Evolutionary conservation across 1,140 invertebrate species (phyloP).

Genomic region (Drosophila hydei): DNA sequence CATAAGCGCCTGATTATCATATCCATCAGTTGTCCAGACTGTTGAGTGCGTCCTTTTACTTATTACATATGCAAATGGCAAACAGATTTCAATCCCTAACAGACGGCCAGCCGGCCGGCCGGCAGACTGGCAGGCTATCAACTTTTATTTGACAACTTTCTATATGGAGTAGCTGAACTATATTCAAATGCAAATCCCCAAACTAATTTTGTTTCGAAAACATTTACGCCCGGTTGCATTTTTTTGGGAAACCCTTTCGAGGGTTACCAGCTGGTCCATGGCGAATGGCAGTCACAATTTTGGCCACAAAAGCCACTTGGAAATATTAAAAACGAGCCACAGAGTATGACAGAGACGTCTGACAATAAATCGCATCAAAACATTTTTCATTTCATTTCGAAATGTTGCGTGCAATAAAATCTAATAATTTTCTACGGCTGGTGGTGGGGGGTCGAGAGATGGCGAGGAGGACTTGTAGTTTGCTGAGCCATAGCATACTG

Average conservation of each 20-base stretch:
- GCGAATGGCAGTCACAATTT: conserved; percentile 49
- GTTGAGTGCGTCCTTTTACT: conserved; percentile 47
- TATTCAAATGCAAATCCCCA: conserved; percentile 80
- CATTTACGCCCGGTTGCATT: conserved; percentile 72
- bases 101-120: conserved; percentile 40
- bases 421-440: conserved; percentile 69
- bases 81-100: conserved; percentile 60
- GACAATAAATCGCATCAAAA: conserved; percentile 52
- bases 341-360: conserved; percentile 46
- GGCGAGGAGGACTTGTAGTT: conserved; percentile 12
- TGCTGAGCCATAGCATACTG: conserved; percentile 26
- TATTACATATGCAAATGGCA: conserved; percentile 78
- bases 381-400: conserved; percentile 71
- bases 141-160: conserved; percentile 66
- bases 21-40: conserved; percentile 45
- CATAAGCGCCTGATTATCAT: conserved; percentile 64
- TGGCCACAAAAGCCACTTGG: conserved; percentile 72
- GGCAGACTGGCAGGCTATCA: conserved; percentile 33
- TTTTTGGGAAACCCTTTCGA: conserved; percentile 56
- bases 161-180: conserved; percentile 21
- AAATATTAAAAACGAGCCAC: conserved; percentile 73
- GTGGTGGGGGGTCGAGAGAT: not conserved
- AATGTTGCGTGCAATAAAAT: conserved; percentile 72
- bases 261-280: conserved; percentile 52
- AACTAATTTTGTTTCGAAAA: conserved; percentile 76